Conservation (phyloP, 1,140 invertebrate genomes). For the Spodoptera frugiperda region DNA sequence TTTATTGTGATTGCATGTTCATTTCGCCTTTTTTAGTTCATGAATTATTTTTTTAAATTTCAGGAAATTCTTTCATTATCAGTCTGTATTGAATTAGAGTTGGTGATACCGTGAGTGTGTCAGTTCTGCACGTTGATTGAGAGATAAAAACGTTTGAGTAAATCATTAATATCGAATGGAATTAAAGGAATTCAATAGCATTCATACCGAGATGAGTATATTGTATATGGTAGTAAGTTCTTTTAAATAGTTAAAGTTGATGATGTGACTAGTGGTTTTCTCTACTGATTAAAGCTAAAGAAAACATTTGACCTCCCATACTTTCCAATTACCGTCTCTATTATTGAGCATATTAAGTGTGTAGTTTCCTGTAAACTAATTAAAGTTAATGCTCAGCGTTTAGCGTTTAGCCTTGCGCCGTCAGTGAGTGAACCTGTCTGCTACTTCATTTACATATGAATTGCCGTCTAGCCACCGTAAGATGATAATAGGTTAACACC, state of each 20-base stretch:
- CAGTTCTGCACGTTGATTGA: not conserved
- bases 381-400: conserved; percentile 64
- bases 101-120: not conserved
- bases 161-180: conserved; percentile 2
- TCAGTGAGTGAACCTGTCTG: conserved; percentile 51
- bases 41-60: conserved; percentile 5
- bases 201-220: not conserved
- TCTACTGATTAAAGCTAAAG: not conserved
- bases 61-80: conserved; percentile 13
- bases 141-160: not conserved
- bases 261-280: not conserved
- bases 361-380: conserved; percentile 66
- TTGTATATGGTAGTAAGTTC: not conserved
- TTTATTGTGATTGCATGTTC: conserved; percentile 39
- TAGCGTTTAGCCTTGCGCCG: conserved; percentile 54
- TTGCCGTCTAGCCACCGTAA: conserved; percentile 58
- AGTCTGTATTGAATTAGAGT: not conserved
- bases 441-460: conserved; percentile 74
- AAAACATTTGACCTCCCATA: conserved; percentile 1
- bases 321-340: conserved; percentile 20
- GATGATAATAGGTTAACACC: conserved; percentile 67
- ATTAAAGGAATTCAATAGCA: not conserved
- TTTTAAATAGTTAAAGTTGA: not conserved
- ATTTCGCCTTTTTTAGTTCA: conserved; percentile 2
- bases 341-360: conserved; percentile 43